Percentiles rank a stretch among this genome's conserved stretches.
These are phyloP conservation scores for Rhyacophila evoluta DNA, from an alignment of 2,888 invertebrate species.

Conservation along the genomic window DNA sequence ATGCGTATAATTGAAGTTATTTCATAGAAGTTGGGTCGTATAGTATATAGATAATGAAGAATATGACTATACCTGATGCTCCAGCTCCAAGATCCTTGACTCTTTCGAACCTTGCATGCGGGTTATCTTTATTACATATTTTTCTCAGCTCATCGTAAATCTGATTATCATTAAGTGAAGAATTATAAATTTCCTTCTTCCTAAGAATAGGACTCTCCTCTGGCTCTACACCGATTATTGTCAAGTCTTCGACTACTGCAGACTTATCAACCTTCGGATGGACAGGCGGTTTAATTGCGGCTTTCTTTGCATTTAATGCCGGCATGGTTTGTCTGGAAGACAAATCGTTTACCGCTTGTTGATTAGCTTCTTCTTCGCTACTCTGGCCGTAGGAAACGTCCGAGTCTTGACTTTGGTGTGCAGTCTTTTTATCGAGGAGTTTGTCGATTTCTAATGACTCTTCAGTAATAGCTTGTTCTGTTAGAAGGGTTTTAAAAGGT, in stretches of 20 bases:
- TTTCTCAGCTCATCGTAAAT: slow-evolving; percentile 81
- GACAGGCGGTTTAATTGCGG: slow-evolving; percentile 57
- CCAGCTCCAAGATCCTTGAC: slow-evolving; percentile 91
- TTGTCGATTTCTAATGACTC: slow-evolving; percentile 87
- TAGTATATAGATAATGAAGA: too few relatives aligned
- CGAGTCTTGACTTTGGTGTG: slow-evolving; percentile 75
- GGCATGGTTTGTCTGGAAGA: slow-evolving; percentile 71
- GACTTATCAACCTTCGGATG: slow-evolving; percentile 59
- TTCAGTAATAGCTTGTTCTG: slow-evolving; percentile 82
- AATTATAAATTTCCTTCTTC: slow-evolving; percentile 70
- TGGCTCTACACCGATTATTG: slow-evolving; percentile 58
- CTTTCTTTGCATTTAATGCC: slow-evolving; percentile 64
- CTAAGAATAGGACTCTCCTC: slow-evolving; percentile 73
- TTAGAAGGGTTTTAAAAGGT: slow-evolving; percentile 84
- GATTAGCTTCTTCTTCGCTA: slow-evolving; percentile 68
- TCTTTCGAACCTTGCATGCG: slow-evolving; percentile 82
- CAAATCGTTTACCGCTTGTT: slow-evolving; percentile 62
- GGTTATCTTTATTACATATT: slow-evolving; percentile 87
- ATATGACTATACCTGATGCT: slow-evolving; percentile 73
- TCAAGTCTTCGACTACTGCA: slow-evolving; percentile 65
- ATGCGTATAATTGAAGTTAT: too few relatives aligned
- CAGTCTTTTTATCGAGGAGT: slow-evolving; percentile 79
- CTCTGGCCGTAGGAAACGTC: slow-evolving; percentile 68
- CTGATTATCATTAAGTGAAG: slow-evolving; percentile 76
- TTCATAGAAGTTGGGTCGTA: too few relatives aligned